Evolutionary conservation across 2,113 vertebrate species (phyloP).

Genomic region (Erpornis zantholeuca): DNA sequence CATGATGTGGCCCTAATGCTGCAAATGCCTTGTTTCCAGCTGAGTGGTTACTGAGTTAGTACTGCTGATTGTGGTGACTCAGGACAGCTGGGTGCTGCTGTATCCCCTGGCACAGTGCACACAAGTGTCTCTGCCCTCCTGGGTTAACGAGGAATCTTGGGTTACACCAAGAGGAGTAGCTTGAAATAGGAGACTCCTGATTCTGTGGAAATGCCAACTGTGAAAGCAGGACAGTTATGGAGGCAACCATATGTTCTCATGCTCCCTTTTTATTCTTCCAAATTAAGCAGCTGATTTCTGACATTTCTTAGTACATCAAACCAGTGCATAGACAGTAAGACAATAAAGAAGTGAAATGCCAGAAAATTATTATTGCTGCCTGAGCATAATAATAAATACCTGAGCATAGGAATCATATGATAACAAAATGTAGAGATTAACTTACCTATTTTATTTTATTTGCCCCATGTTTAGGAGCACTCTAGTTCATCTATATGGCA

Average conservation of each 20-base stretch:
- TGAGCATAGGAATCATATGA: not conserved
- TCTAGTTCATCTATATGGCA: not conserved
- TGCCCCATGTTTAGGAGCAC: not conserved
- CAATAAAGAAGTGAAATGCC: not conserved
- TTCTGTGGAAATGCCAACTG: not conserved
- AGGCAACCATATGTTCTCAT: not conserved
- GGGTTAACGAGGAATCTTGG: not conserved
- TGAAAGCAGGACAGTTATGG: not conserved
- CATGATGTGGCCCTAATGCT: not conserved
- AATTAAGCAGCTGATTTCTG: not conserved
- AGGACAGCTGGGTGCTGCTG: not conserved
- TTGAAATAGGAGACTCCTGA: not conserved
- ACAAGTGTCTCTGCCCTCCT: not conserved
- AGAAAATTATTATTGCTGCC: not conserved
- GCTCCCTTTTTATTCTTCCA: not conserved
- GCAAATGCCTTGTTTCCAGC: not conserved
- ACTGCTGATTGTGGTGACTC: not conserved
- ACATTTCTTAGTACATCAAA: not conserved
- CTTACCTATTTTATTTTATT: not conserved
- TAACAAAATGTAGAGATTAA: not conserved
- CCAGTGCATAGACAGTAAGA: not conserved
- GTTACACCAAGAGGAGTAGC: not conserved
- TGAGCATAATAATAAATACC: too few relatives aligned
- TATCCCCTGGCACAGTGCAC: not conserved
- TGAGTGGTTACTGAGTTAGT: not conserved